Percentiles rank a stretch among this genome's conserved stretches.
These are phyloP conservation scores for Sebastes fasciatus DNA, from an alignment of 2,113 vertebrate species.

Conservation along the genomic window DNA sequence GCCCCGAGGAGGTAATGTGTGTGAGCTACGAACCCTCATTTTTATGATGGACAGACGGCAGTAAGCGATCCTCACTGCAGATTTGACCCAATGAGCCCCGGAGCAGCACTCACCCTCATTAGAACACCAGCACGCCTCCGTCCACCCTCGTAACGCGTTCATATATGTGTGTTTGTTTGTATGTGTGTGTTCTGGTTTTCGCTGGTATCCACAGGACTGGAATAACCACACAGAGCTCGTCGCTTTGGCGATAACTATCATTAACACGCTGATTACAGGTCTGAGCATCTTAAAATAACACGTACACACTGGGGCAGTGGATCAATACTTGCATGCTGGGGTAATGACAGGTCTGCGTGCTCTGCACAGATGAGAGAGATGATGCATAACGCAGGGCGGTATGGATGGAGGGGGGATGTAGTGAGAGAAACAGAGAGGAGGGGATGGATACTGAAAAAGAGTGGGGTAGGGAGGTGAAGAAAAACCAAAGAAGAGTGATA, in stretches of 20 bases:
- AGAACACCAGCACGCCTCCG: conserved; percentile 22
- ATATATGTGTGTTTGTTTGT: background rate
- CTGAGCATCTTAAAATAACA: conserved; percentile 79
- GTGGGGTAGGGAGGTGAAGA: background rate
- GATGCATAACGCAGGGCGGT: conserved; percentile 31
- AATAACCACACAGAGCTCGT: conserved; percentile 67
- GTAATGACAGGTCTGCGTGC: conserved; percentile 79
- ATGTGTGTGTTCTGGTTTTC: conserved; percentile 2
- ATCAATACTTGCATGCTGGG: conserved; percentile 84
- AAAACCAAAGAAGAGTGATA: background rate
- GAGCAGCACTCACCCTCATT: conserved; percentile 49
- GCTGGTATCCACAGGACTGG: conserved; percentile 50
- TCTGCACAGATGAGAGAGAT: conserved; percentile 61
- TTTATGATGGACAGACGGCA: conserved; percentile 47
- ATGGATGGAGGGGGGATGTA: conserved; percentile 28
- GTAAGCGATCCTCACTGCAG: conserved; percentile 28
- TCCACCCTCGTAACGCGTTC: background rate
- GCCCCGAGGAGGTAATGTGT: background rate
- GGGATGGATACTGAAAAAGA: background rate
- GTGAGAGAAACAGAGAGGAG: conserved; percentile 1
- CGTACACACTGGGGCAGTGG: conserved; percentile 67
- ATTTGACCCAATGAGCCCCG: conserved; percentile 29
- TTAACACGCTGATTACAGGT: conserved; percentile 81
- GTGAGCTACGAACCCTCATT: conserved; percentile 18
- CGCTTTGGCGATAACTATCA: conserved; percentile 77